phyloP scores from a whole-genome alignment of 2,113 vertebrate species.

The Chascanopsetta lugubris region DNA sequence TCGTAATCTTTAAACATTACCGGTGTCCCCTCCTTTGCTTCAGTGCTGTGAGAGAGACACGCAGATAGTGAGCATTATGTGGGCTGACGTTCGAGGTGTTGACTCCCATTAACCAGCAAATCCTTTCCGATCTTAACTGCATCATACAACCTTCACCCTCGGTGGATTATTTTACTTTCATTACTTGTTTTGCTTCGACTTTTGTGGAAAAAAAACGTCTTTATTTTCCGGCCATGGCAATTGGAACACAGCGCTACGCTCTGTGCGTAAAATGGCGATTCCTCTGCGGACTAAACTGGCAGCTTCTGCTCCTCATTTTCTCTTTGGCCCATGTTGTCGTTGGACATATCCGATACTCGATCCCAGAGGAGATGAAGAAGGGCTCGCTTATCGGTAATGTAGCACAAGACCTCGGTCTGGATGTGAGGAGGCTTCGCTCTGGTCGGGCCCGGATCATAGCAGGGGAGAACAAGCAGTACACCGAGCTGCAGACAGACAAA shows the following conservation, averaged over 20 bases:
- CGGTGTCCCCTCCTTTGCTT: slow-evolving; percentile 21
- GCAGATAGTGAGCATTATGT: neutral
- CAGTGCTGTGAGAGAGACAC: neutral
- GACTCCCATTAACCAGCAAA: fast-evolving
- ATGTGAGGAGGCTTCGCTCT: slow-evolving; percentile 38
- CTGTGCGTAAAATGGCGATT: slow-evolving; percentile 31
- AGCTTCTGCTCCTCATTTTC: slow-evolving; percentile 13
- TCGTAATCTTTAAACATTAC: neutral
- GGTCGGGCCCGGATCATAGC: slow-evolving; percentile 51
- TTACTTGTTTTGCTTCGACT: neutral
- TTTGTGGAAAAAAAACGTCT: neutral
- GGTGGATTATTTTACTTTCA: fast-evolving
- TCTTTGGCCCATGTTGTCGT: neutral
- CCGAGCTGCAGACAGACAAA: slow-evolving; percentile 64
- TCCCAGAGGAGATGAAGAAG: slow-evolving; percentile 64
- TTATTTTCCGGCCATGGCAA: slow-evolving; percentile 19
- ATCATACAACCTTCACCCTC: fast-evolving
- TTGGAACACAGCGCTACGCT: neutral
- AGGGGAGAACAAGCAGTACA: slow-evolving; percentile 42
- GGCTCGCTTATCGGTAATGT: slow-evolving; percentile 62
- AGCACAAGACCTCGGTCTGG: slow-evolving; percentile 48
- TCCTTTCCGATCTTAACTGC: fast-evolving
- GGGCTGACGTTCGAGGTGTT: neutral
- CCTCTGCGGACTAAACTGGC: slow-evolving; percentile 2
- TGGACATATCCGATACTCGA: slow-evolving; percentile 59